Conservation (phyloP, 2,888 invertebrate species). For the Lamellibrachia columna region DNA sequence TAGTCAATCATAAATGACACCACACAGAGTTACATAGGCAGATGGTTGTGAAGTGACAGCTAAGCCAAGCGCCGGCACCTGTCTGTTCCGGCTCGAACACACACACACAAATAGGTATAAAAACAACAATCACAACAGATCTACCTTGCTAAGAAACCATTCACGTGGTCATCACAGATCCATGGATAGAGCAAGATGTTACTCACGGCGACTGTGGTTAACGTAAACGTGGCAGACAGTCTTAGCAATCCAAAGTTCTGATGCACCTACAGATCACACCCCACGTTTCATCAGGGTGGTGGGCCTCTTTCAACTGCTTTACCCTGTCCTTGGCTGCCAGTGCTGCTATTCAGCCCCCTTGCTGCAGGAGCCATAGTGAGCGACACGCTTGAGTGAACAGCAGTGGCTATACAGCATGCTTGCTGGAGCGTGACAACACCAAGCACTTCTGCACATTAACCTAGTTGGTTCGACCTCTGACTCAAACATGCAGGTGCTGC, state of each 20-base stretch:
- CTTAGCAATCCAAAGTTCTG: background rate
- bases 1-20: background rate
- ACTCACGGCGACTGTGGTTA: background rate
- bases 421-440: background rate
- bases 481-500: background rate
- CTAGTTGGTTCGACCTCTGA: background rate
- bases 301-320: background rate
- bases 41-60: background rate
- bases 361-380: background rate
- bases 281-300: background rate
- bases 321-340: slow-evolving; percentile 10
- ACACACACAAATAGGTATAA: background rate
- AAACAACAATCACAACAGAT: background rate
- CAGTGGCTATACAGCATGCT: background rate
- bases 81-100: background rate
- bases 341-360: background rate
- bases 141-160: background rate
- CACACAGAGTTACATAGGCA: background rate
- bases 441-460: background rate
- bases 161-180: background rate
- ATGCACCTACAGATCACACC: background rate
- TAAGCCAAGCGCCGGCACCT: background rate
- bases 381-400: background rate
- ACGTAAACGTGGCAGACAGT: background rate
- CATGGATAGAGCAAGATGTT: background rate